Percentiles rank a stretch among this genome's conserved stretches.
phyloP scores from a whole-genome alignment of 2,888 invertebrate genomes.

The Lasiommata megera region DNA sequence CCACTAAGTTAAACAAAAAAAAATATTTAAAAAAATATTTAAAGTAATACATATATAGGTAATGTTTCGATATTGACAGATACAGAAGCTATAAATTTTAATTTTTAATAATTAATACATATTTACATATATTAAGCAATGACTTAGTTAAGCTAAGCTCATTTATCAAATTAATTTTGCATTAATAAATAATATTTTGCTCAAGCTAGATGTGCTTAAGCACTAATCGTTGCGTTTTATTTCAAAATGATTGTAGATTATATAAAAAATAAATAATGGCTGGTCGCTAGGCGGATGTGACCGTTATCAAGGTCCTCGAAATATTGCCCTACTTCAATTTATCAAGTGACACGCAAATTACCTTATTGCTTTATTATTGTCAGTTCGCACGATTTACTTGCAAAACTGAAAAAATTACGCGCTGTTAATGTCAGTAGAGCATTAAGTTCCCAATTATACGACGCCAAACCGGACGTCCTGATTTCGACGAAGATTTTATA shows the following conservation, averaged over 20 bases:
- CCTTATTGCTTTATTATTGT: slow-evolving; percentile 29
- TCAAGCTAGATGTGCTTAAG: not conserved
- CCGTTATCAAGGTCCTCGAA: slow-evolving; percentile 39
- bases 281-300: slow-evolving; percentile 47
- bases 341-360: slow-evolving; percentile 40
- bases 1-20: too few relatives aligned
- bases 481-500: not conserved
- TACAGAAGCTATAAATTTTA: too few relatives aligned
- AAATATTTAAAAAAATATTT: too few relatives aligned
- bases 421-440: slow-evolving; percentile 51
- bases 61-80: too few relatives aligned
- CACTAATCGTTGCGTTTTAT: slow-evolving; percentile 47
- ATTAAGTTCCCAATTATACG: not conserved
- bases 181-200: not conserved
- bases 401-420: slow-evolving; percentile 50
- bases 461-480: slow-evolving; percentile 1
- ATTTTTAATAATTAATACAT: too few relatives aligned
- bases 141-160: too few relatives aligned
- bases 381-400: slow-evolving; percentile 48
- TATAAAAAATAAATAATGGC: slow-evolving; percentile 57
- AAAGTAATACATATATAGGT: too few relatives aligned
- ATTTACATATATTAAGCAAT: too few relatives aligned
- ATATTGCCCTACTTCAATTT: slow-evolving; percentile 56
- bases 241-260: slow-evolving; percentile 46
- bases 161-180: too few relatives aligned